phyloP scores from a whole-genome alignment of 2,797 vertebrate species.

The Enteromius unitaeniatus region DNA sequence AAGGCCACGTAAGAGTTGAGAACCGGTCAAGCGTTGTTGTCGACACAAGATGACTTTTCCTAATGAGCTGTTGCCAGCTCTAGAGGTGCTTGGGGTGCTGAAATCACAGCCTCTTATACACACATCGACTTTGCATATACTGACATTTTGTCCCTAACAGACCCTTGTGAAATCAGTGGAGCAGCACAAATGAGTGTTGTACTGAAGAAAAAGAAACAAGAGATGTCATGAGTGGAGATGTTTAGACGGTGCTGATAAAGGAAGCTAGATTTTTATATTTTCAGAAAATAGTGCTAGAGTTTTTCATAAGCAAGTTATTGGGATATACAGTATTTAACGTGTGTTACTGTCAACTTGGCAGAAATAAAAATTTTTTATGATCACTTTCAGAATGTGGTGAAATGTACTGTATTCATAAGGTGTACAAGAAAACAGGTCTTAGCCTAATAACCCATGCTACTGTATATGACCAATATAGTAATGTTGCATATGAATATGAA shows the following conservation, averaged over 20 bases:
- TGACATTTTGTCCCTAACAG: conserved; percentile 16
- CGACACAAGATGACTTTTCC: conserved; percentile 12
- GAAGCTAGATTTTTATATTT: not conserved
- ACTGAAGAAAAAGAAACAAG: not conserved
- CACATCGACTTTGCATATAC: not conserved
- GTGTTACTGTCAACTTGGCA: not conserved
- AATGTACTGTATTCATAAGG: not conserved
- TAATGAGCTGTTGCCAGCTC: conserved; percentile 49
- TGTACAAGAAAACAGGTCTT: not conserved
- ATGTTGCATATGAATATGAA: not conserved
- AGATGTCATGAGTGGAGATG: conserved; percentile 5
- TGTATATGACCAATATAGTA: not conserved
- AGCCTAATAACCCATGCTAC: not conserved
- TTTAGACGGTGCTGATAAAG: not conserved
- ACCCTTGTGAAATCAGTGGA: conserved; percentile 30
- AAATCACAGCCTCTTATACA: conserved; percentile 20
- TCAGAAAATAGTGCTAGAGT: not conserved
- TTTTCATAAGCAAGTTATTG: too few species aligned
- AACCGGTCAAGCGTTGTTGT: conserved; percentile 12
- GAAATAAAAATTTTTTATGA: not conserved
- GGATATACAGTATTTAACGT: not conserved
- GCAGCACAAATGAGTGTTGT: conserved; percentile 25
- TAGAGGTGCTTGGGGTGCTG: conserved; percentile 2
- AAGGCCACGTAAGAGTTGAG: conserved; percentile 28
- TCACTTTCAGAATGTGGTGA: not conserved